A percentile compares a stretch with the other conserved stretches of the same genome.
Conservation (phyloP, 2,888 invertebrate genomes). For the Galerucella pusilla region DNA sequence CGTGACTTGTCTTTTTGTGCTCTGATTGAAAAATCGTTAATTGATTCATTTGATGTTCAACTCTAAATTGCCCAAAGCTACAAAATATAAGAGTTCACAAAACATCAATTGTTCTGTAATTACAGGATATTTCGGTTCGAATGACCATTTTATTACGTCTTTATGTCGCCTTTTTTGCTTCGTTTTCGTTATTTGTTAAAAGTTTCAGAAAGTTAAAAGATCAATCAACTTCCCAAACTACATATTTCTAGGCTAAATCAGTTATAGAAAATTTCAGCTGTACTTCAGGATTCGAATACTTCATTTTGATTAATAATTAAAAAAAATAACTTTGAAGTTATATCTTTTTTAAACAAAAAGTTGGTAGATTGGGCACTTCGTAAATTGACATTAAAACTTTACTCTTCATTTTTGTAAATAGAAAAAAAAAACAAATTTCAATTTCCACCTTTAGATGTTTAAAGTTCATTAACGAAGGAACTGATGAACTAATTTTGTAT, state of each 20-base stretch:
- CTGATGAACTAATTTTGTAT: no score
- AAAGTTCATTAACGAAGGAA: no score
- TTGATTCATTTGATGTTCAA: not conserved
- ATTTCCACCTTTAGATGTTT: no score
- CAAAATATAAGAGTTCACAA: not conserved
- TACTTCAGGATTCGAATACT: not conserved
- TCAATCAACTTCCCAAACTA: not conserved
- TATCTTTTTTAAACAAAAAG: no score
- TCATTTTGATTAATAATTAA: not conserved
- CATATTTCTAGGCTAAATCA: not conserved
- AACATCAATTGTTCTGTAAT: not conserved
- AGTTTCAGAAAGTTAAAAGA: not conserved
- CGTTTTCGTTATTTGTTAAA: slow-evolving; percentile 5
- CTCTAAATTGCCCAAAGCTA: not conserved
- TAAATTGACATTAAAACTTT: no score
- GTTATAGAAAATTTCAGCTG: not conserved
- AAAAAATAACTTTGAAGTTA: not conserved
- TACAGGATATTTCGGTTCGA: not conserved
- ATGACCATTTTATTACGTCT: not conserved
- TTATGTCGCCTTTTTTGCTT: not conserved
- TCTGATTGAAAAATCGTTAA: not conserved
- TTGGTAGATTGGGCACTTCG: no score
- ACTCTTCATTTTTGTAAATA: no score
- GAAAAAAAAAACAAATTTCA: no score
- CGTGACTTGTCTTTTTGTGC: no score